phyloP scores from a whole-genome alignment of 2,888 invertebrate genomes.

The Synanthedon formicaeformis region DNA sequence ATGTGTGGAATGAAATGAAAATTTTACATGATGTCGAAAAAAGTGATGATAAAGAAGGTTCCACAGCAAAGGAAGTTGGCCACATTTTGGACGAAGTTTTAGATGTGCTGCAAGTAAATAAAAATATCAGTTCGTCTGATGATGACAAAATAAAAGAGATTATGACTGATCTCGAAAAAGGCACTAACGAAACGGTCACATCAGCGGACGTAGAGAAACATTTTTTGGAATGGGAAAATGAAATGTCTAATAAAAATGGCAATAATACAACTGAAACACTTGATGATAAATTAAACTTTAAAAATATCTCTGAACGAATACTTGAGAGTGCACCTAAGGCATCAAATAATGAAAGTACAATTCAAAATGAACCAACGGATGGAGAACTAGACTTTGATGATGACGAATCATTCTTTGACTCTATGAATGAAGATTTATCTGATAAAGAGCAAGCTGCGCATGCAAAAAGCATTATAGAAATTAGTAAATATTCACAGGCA shows the following conservation, averaged over 20 bases:
- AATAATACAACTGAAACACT: conserved; percentile 7
- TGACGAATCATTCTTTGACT: conserved; percentile 7
- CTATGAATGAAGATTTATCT: conserved; percentile 5
- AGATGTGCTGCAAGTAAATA: conserved; percentile 17
- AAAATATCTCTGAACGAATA: conserved; percentile 4
- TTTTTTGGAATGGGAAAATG: conserved; percentile 18
- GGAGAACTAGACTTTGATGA: conserved; percentile 3
- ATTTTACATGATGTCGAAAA: conserved; percentile 27
- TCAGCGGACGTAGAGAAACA: conserved; percentile 11
- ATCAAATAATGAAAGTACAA: too few relatives aligned
- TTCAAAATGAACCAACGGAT: neutral
- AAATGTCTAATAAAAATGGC: conserved; percentile 5
- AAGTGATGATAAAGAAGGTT: conserved; percentile 20
- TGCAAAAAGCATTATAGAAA: conserved; percentile 24
- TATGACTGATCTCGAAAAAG: conserved; percentile 18
- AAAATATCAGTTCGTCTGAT: conserved; percentile 9
- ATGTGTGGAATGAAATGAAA: conserved; percentile 29
- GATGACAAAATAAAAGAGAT: conserved; percentile 26
- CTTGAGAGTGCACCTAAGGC: too few relatives aligned
- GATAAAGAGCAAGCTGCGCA: conserved; percentile 17
- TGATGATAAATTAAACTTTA: conserved; percentile 4
- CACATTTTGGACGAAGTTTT: conserved; percentile 27
- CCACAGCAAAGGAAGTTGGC: conserved; percentile 29
- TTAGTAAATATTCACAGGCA: conserved; percentile 18
- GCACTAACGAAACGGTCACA: conserved; percentile 10